Conservation (phyloP, 2,888 invertebrate genomes). For the Osedax frankpressi region DNA sequence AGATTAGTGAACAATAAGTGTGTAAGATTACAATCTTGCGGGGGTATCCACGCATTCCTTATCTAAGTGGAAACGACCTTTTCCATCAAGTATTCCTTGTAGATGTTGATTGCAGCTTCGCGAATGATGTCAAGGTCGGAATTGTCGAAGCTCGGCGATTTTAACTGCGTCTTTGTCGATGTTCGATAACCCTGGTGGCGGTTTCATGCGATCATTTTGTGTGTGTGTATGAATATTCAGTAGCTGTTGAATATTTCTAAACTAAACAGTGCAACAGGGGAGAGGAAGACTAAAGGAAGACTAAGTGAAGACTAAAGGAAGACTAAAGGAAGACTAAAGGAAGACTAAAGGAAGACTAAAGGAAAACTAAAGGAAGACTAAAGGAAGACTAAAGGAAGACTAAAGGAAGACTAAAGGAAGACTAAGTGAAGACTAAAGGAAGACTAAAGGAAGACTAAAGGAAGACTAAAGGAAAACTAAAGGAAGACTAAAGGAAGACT, state of each 20-base stretch:
- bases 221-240: no score
- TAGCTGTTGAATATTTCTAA: no score
- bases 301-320: neutral
- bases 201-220: no score
- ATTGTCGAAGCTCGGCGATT: slow-evolving; percentile 27
- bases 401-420: no score
- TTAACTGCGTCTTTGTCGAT: slow-evolving; percentile 60
- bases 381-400: neutral
- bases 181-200: slow-evolving; percentile 52
- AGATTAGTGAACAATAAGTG: no score
- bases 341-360: neutral
- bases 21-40: no score
- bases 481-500: neutral
- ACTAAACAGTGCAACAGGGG: no score
- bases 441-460: neutral
- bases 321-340: neutral
- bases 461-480: neutral
- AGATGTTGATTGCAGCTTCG: slow-evolving; percentile 61
- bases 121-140: slow-evolving; percentile 47
- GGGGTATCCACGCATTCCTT: no score
- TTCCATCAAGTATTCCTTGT: slow-evolving; percentile 64
- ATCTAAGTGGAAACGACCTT: slow-evolving; percentile 50
- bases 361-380: neutral
- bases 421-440: no score
- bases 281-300: slow-evolving; percentile 1